Evolutionary conservation across 2,113 vertebrate genomes (phyloP).

Genomic region (Gallinago media): DNA sequence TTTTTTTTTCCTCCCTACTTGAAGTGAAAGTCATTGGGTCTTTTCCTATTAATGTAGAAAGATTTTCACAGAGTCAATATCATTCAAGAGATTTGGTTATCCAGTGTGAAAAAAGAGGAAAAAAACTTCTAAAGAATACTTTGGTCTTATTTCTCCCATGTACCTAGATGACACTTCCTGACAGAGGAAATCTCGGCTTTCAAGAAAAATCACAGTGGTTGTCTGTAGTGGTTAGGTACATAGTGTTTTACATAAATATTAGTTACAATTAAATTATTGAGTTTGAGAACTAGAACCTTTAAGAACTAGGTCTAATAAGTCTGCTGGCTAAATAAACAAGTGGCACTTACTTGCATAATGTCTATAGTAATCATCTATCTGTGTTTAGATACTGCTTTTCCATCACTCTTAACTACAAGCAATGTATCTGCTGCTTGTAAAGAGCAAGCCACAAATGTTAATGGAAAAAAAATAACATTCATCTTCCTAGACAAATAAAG

Average conservation of each 20-base stretch:
- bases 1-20: background rate
- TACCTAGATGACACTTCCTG: background rate
- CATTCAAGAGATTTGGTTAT: background rate
- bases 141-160: background rate
- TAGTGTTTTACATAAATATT: background rate
- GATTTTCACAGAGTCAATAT: background rate
- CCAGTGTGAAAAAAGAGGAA: background rate
- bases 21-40: background rate
- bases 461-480: background rate
- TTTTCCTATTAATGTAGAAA: background rate
- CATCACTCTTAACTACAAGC: background rate
- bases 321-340: background rate
- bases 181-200: background rate
- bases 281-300: background rate
- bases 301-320: background rate
- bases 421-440: background rate
- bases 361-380: background rate
- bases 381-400: background rate
- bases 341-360: background rate
- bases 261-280: background rate
- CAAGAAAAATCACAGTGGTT: background rate
- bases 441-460: background rate
- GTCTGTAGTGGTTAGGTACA: rapidly evolving
- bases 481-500: background rate
- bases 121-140: background rate